Conservation (phyloP, 2,113 vertebrate species). For the Triplophysa dalaica region DNA sequence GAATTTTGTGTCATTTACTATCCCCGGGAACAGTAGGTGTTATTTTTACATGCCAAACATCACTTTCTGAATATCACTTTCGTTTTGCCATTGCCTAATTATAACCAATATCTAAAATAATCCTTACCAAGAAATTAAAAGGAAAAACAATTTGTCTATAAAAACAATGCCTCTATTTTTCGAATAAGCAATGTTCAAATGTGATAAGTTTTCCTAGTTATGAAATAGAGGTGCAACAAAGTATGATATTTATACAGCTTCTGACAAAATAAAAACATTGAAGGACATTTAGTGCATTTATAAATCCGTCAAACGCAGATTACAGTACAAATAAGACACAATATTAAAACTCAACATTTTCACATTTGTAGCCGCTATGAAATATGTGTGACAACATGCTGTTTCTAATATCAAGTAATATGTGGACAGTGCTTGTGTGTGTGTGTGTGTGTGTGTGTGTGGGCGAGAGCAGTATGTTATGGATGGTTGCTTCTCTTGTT, state of each 20-base stretch:
- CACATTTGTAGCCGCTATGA: too few species aligned
- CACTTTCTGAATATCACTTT: too few species aligned
- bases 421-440: background rate
- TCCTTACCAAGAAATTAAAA: too few species aligned
- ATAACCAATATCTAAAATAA: too few species aligned
- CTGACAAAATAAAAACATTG: too few species aligned
- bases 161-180: background rate
- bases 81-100: background rate
- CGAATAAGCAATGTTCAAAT: background rate
- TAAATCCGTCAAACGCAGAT: too few species aligned
- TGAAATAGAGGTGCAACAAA: background rate
- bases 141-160: background rate
- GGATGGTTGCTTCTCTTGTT: conserved; percentile 22
- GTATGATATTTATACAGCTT: too few species aligned
- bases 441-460: background rate
- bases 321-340: too few species aligned
- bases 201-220: background rate
- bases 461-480: conserved; percentile 17
- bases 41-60: background rate
- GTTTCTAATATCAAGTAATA: background rate
- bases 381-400: conserved; percentile 5
- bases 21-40: background rate
- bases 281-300: too few species aligned
- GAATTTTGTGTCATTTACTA: background rate
- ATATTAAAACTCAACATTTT: too few species aligned